Base-by-base conservation (phyloP, 1,140 invertebrate species). In the Lanistes nyassanus region DNA sequence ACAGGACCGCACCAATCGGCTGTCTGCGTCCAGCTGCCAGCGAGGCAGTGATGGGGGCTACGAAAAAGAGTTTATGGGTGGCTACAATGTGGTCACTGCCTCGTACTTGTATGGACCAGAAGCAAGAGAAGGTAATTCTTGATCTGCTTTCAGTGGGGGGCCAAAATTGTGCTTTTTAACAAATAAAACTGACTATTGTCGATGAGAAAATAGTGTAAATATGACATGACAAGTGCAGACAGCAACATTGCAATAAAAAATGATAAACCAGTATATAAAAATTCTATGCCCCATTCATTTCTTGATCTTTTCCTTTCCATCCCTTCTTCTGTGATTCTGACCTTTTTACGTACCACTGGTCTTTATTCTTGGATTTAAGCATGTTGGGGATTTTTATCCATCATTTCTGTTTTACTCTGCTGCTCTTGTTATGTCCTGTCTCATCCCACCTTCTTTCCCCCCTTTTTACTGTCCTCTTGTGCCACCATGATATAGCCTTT, bases 1-100 rank as follows among this genome's bases (percentile, higher is more conserved):
- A 34, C 74, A 53, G 36, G 67, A 71, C 71, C 74, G 51, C 75
- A 77, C 67, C 55, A 80, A 68, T 75, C 76, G 37, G 78, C 74
- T 55, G 9, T 72, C 70, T 9, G 53, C 55, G 3, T 72, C 70
- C 3, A 56, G 60, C 70, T 72, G 55, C 11, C 55, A 72, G 36
- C 37, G 34, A n/a, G 26, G 56, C n/a, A 72, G 70, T 29, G 42
- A 51, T 58, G 70, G 56, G n/a, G n/a, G n/a, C n/a, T n/a, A n/a
- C n/a, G n/a, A n/a, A n/a, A n/a, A n/a, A 34, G 70, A 72, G 36
- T 36, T 31, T 7, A 55, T 53, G 70, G 70, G 55, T 6, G 70
- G 39, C 26, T 72, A 72, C 36, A 60, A 55, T 62, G 70, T 72
- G 29, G 34, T 37, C 55, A 72, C 70, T 6, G 70, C 55, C 0